Evolutionary conservation across 2,113 vertebrate genomes (phyloP).

Genomic region (Cygnus buccinator): DNA sequence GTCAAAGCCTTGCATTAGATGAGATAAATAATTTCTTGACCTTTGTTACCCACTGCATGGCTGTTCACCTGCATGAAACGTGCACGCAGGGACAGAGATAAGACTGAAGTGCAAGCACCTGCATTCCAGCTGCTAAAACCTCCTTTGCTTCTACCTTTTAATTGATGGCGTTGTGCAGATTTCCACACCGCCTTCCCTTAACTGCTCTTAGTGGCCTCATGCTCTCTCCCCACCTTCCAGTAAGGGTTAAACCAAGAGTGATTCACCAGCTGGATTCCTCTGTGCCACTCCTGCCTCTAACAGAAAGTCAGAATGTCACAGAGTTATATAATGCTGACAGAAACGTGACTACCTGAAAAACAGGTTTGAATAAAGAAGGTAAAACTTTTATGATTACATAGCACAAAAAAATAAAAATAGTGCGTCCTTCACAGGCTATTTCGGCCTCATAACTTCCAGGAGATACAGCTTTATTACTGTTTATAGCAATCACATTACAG

Average conservation of each 20-base stretch:
- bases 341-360: slow-evolving; percentile 4
- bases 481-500: neutral
- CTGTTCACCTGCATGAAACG: neutral
- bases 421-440: neutral
- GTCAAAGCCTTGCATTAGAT: neutral
- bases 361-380: neutral
- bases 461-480: neutral
- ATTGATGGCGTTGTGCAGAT: neutral
- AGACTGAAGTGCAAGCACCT: neutral
- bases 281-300: neutral
- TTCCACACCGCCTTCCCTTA: neutral
- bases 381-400: neutral
- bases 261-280: neutral
- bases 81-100: neutral
- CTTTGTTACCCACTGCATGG: neutral
- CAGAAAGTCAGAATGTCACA: neutral
- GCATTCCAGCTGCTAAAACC: neutral
- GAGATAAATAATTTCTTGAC: neutral
- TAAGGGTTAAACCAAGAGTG: neutral
- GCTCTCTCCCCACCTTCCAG: neutral
- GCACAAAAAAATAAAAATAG: neutral
- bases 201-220: neutral
- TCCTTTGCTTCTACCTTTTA: neutral
- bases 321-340: neutral
- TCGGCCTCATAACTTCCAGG: neutral